Evolutionary conservation across 2,113 vertebrate genomes (phyloP).

Genomic region (Myotis brandtii): DNA sequence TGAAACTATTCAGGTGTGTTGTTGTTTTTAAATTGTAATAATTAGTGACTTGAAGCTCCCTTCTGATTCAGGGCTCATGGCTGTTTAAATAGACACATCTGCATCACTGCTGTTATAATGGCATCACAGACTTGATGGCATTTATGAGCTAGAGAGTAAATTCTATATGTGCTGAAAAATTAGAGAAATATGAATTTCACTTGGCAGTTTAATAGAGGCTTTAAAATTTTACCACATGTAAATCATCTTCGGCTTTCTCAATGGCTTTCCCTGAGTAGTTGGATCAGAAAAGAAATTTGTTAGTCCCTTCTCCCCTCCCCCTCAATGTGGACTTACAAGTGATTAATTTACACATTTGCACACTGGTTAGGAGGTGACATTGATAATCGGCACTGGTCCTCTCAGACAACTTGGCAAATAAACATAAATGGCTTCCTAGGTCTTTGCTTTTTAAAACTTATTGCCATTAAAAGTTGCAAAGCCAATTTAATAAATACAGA

Average conservation of each 20-base stretch:
- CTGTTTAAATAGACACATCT: neutral
- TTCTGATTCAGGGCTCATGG: neutral
- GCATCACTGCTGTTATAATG: neutral
- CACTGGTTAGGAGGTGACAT: neutral
- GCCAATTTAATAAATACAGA: constrained; percentile 30
- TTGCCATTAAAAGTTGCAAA: neutral
- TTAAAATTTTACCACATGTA: neutral
- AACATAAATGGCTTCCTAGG: neutral
- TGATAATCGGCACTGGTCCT: neutral
- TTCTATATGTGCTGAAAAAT: constrained; percentile 2
- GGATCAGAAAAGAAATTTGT: neutral
- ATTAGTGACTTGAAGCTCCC: neutral
- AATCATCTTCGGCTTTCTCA: neutral
- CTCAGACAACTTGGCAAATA: constrained; percentile 11
- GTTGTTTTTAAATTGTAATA: constrained; percentile 5
- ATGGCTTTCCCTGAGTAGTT: neutral
- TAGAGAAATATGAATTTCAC: constrained; percentile 8
- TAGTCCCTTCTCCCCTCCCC: neutral
- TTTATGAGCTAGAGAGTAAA: constrained; percentile 3
- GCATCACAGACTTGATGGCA: neutral
- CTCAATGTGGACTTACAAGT: neutral
- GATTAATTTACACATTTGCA: constrained; percentile 33
- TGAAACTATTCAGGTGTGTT: neutral
- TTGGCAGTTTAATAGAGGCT: constrained; percentile 2
- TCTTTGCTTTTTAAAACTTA: constrained; percentile 32